Base-by-base conservation (phyloP, 1,140 invertebrate species). In the Euura saliciscinereae region DNA sequence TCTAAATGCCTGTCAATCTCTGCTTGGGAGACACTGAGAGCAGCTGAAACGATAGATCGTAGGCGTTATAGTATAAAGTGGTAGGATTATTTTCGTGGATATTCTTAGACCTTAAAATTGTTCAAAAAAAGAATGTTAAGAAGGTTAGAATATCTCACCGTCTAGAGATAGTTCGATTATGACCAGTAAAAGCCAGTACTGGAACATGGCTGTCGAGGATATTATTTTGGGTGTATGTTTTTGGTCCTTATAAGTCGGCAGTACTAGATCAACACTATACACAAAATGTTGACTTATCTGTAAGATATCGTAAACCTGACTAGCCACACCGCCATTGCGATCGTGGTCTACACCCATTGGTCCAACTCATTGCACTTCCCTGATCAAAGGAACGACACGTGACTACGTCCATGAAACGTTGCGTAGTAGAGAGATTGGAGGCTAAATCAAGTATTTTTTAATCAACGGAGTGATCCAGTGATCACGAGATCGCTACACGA, bases 1-100 rank as follows among this genome's bases (percentile, higher is more conserved):
- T 99, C 95, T 82, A 99, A 89, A 89, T 99, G 97, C 81, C 93
- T 94, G 78, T 97, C 93, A 65, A 99, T 92, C 85, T 99, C 97
- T 45, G 90, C 89, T 77, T 91, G 91, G 77, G 90, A 90, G 45
- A 91, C 87, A 76, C 89, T 89, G 73, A 91, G 89, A 78, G 91
- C 89, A 84, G 91, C 93, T 91, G 81, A 74, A 84, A 87, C 76
- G 28, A 84, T 73, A 73, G 71, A 59, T 68, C 65, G 71, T 28
- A 71, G 65, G 70, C 28, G 28, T 45, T n/a, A 28, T 28, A 64
- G 10, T 66, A n/a, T 68, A 59, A 59, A 4, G 6, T 6, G 51
- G 10, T 59, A 8, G 13, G 3, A 59, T 59, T 59, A n/a, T 59
- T 59, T 59, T 3, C 10, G 13, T 59, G 51, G 28, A 28, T 28